These are phyloP conservation scores for Pluvianellus socialis DNA, from an alignment of 2,113 vertebrate species.

Conservation along the genomic window DNA sequence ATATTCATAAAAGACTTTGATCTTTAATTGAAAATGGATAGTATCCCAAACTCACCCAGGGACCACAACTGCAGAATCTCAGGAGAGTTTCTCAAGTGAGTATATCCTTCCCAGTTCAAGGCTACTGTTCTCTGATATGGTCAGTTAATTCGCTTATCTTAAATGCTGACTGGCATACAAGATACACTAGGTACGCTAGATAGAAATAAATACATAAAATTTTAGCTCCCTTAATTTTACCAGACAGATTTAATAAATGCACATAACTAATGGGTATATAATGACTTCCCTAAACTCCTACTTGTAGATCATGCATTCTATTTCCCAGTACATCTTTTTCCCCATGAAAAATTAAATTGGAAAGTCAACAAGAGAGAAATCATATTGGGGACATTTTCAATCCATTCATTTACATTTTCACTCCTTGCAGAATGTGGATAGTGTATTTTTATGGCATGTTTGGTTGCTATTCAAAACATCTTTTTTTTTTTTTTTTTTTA, in stretches of 20 bases:
- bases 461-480: constrained; percentile 71
- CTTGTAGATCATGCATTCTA: constrained; percentile 58
- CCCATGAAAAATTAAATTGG: constrained; percentile 54
- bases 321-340: constrained; percentile 46
- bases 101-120: not conserved
- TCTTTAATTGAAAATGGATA: not conserved
- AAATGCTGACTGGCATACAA: not conserved
- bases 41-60: not conserved
- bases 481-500: constrained; percentile 72
- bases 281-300: constrained; percentile 63
- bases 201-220: constrained; percentile 58
- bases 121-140: not conserved
- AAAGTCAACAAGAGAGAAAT: constrained; percentile 63
- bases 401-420: constrained; percentile 59
- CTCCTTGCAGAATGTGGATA: constrained; percentile 20
- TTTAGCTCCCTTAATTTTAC: constrained; percentile 44
- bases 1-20: not conserved
- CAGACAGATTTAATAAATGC: constrained; percentile 70
- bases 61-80: not conserved
- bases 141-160: constrained; percentile 26
- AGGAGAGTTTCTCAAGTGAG: not conserved
- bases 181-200: not conserved
- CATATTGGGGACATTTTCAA: constrained; percentile 31
- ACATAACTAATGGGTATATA: constrained; percentile 71
- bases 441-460: constrained; percentile 48